Base-by-base conservation (phyloP, 2,888 invertebrate species). In the Drosophila affinis region DNA sequence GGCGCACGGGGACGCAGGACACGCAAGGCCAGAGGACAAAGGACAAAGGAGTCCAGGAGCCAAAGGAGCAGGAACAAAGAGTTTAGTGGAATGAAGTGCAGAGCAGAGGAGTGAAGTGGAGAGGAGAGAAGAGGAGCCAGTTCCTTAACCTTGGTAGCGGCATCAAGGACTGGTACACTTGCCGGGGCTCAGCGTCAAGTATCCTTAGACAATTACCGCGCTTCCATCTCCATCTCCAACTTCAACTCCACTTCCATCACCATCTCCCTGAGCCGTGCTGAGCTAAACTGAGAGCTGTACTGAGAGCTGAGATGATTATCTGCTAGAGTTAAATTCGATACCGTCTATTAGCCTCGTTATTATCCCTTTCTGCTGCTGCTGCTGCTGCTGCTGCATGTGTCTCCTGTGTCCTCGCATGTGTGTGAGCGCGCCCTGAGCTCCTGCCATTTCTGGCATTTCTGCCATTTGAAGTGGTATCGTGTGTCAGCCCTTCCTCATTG, bases 341-440 rank as follows among this genome's bases (percentile, higher is more conserved):
- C 90, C 89, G 81, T 89, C 91, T 91, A 90, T 90, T 91, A 91
- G 90, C 91, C 84, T 84, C 82, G 86, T 85, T 88, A 81, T 90
- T 90, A 89, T 90, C 89, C 82, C 81, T 80, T 83, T 80, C 58
- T 60, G 55, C 48, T 57, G 56, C 60, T 51, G 29, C 58, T 27
- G 27, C 47, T 21, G 39, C 34, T 70, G 62, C 44, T 39, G 51
- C 34, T 53, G 44, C 32, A 45, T 18, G 64, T 64, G 52, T 18
- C 27, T 47, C 17, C 9, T 32, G 29, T 52, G 14, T 52, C 32
- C 21, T 24, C 24, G 34, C 18, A 6, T 29, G 45, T 17, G 48
- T 52, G 24, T 51, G 39, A 21, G 48, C 48, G 47, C n/a, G 57
- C 44, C 49, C 34, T 39, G 10, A 18, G 46, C 29, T 58, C 29